A percentile compares a stretch with the other conserved stretches of the same genome.
These are phyloP conservation scores for Ephestia elutella DNA, from an alignment of 1,140 invertebrate genomes.

Conservation along the genomic window DNA sequence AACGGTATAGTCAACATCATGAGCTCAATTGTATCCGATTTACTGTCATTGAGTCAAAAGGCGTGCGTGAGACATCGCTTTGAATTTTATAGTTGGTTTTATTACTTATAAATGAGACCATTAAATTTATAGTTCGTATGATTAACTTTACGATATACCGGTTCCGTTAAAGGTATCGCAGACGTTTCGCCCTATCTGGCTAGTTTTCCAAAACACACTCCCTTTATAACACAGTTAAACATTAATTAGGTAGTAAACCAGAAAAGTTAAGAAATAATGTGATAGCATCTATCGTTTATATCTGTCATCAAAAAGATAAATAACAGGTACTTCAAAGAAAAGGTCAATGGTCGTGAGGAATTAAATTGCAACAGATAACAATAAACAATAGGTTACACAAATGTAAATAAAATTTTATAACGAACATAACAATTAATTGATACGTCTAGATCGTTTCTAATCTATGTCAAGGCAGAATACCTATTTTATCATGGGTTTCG, in stretches of 20 bases:
- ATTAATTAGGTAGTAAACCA: slow-evolving; percentile 34
- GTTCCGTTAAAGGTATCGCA: slow-evolving; percentile 29
- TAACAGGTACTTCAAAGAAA: neutral
- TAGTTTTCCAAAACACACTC: slow-evolving; percentile 16
- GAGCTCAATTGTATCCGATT: slow-evolving; percentile 61
- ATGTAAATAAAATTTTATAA: slow-evolving; percentile 10
- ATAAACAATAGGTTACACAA: slow-evolving; percentile 11
- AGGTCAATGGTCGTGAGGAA: slow-evolving; percentile 7
- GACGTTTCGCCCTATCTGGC: slow-evolving; percentile 26
- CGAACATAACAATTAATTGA: slow-evolving; percentile 8
- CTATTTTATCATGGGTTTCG: slow-evolving; percentile 31
- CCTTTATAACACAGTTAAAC: slow-evolving; percentile 17
- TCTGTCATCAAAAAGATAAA: slow-evolving; percentile 22
- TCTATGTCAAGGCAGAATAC: slow-evolving; percentile 41
- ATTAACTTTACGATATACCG: slow-evolving; percentile 56
- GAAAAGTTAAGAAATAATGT: slow-evolving; percentile 13
- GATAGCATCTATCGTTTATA: slow-evolving; percentile 20
- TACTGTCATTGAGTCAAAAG: slow-evolving; percentile 52
- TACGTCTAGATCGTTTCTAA: slow-evolving; percentile 19
- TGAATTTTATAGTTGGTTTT: slow-evolving; percentile 65
- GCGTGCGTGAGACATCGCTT: slow-evolving; percentile 53
- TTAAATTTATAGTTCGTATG: slow-evolving; percentile 62
- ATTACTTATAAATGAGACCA: slow-evolving; percentile 67
- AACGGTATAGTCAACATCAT: slow-evolving; percentile 48
- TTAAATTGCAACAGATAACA: slow-evolving; percentile 7